Evolutionary conservation across 1,140 invertebrate genomes (phyloP), one percentile per base, ranked within the genome.

Genomic region (Manduca sexta): DNA sequence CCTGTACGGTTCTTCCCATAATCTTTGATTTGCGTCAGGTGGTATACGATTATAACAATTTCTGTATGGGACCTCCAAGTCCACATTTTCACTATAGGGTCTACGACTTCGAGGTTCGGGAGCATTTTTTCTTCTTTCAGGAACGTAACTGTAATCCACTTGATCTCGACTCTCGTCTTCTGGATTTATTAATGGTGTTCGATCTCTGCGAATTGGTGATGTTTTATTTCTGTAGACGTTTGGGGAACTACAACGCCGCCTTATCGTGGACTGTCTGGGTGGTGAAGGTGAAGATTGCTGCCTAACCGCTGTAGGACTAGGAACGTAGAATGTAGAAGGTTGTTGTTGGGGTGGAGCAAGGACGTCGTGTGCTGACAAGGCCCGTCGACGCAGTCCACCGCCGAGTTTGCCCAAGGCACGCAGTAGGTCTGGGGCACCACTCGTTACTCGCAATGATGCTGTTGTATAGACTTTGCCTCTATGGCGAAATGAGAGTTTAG

Each of bases 381-480:
- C 89, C 59, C 92, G 86, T 45, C 90, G 78, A 41, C 90, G 72
- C 39, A 92, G 76, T 1, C 91, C 91, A 3, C 89, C 90, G 42
- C 92, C 91, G 46, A 93, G 87, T 53, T 91, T 90, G 31, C 88
- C 91, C 41, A 93, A 83, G 17, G 88, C 90, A n/a, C 91, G 83
- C 2, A 92, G 75, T 3, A 92, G 86, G 45, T 91, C 89, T 42
- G 90, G 91, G 29, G 87, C 84, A 35, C 84, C 86, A 76, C 88
- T 90, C 18, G 90, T 90, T 26, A 91, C 74, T 40, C 91, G 83
- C 2, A 91, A 65, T 1, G 90, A 92, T 35, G 88, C 88, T 5
- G 89, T 89, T 26, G 90, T 90, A 41, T 90, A 71, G 4, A 90
- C 78, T 69, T 90, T 90, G 2, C 83, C 86, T 5, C 86, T 69